Percentiles rank a stretch among this genome's conserved stretches.
Conservation (phyloP, 1,140 invertebrate species). For the Hypsibius dujardini region DNA sequence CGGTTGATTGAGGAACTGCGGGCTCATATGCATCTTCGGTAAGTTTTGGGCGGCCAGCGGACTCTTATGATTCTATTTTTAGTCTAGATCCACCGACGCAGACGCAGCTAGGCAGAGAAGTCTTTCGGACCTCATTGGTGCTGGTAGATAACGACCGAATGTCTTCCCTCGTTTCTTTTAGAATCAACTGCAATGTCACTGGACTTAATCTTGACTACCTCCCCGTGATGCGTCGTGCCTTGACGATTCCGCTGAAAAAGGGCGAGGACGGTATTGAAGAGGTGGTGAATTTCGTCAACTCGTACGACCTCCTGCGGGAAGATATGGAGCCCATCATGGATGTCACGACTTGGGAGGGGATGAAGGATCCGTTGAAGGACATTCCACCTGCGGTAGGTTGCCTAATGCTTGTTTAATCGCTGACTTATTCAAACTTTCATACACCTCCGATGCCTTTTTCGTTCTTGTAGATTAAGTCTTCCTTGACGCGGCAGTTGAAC, state of each 20-base stretch:
- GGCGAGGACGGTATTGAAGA: constrained; percentile 51
- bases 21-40: constrained; percentile 59
- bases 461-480: constrained; percentile 54
- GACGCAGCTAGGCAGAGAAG: no score
- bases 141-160: constrained; percentile 1
- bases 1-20: constrained; percentile 63
- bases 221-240: constrained; percentile 46
- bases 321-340: constrained; percentile 74
- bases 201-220: constrained; percentile 67
- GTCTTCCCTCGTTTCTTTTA: not conserved
- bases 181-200: constrained; percentile 34
- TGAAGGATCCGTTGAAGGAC: constrained; percentile 50
- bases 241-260: constrained; percentile 52
- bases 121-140: constrained; percentile 17
- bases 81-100: no score
- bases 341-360: constrained; percentile 60
- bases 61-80: no score
- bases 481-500: constrained; percentile 77
- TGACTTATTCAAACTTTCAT: not conserved
- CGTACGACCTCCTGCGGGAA: constrained; percentile 69
- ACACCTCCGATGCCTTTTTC: not conserved
- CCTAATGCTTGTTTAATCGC: not conserved
- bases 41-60: no score
- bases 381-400: constrained; percentile 54
- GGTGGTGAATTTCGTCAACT: constrained; percentile 51